Base-by-base conservation (phyloP, 2,113 vertebrate species). In the Marmota flaviventris region DNA sequence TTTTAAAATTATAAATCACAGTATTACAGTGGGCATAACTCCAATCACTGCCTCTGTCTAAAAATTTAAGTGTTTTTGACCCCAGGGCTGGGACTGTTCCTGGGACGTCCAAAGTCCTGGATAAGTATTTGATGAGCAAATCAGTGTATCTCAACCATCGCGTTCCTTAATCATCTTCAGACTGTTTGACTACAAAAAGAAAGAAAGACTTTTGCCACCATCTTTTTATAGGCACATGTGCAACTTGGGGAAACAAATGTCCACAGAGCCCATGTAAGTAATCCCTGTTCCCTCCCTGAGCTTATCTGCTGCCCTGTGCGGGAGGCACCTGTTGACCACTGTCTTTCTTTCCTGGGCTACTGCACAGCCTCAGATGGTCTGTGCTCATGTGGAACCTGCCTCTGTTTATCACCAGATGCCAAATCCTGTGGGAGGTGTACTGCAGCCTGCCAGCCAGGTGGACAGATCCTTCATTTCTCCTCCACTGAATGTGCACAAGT, bases 251-350 rank as follows among this genome's bases (percentile, higher is more conserved):
- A 25, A 27, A 42, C 13, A 20, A 34, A 20, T 0, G 3, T n/a
- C 32, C 17, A 3, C 5, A 8, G 58, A 25, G 53, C 34, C 6
- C 20, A 1, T 16, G 53, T 32, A n/a, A 45, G 45, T 14, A 67
- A 42, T 3, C 29, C 29, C 13, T 2, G 22, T 82, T 13, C 34
- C 39, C 53, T n/a, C n/a, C 27, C 16, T 29, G 37, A 12, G 1
- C 39, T 42, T 16, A 13, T 81, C 32, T 76, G 76, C 58, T 77
- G 27, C 82, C 16, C 17, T 53, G 14, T 18, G 34, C 58, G 25
- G 42, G 25, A 14, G 37, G 42, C 29, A 22, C 73, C 45, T 17
- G 3, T 1, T 24, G 42, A 10, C 0, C 0, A 0, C 37, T 14
- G 17, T 67, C 76, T 81, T 93, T 89, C 45, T 13, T 81, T 61